phyloP scores from a whole-genome alignment of 2,113 vertebrate genomes.

The Sebastes schlegelii region DNA sequence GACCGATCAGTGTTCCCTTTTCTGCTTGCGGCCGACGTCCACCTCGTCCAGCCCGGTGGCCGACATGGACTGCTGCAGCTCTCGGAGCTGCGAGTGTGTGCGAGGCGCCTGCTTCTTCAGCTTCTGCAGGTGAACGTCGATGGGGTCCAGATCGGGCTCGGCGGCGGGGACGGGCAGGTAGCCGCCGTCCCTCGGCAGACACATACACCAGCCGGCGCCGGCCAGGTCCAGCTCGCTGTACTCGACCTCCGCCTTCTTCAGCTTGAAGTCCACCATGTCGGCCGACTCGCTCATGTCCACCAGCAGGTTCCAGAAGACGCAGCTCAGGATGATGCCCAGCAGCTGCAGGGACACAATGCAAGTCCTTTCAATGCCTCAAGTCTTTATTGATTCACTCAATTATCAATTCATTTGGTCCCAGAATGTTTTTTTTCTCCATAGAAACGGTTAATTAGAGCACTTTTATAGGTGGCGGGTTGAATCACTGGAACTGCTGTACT shows the following conservation, averaged over 20 bases:
- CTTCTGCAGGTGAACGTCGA: conserved; percentile 75
- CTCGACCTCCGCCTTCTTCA: conserved; percentile 74
- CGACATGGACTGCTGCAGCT: conserved; percentile 67
- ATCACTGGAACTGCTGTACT: no score
- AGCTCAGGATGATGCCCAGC: conserved; percentile 87
- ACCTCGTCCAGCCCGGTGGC: conserved; percentile 80
- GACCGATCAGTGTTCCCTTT: conserved; percentile 73
- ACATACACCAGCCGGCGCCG: conserved; percentile 91
- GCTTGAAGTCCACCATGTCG: conserved; percentile 88
- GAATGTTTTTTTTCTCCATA: neutral
- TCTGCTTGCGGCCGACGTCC: conserved; percentile 72
- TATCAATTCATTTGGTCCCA: neutral
- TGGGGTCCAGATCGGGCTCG: conserved; percentile 76
- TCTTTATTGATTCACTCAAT: neutral
- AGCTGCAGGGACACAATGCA: conserved; percentile 75
- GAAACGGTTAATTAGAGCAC: no score
- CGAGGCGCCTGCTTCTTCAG: conserved; percentile 77
- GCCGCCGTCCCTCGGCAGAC: conserved; percentile 89
- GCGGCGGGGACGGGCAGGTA: conserved; percentile 84
- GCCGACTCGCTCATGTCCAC: conserved; percentile 82
- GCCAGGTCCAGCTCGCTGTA: conserved; percentile 86
- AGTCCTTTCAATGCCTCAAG: no score
- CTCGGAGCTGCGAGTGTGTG: conserved; percentile 68
- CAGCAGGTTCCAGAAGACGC: conserved; percentile 90
- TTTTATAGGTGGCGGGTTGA: no score